Evolutionary conservation across 2,797 vertebrate species (phyloP), one percentile per base, ranked within the genome.

Genomic region (Staurois parvus): DNA sequence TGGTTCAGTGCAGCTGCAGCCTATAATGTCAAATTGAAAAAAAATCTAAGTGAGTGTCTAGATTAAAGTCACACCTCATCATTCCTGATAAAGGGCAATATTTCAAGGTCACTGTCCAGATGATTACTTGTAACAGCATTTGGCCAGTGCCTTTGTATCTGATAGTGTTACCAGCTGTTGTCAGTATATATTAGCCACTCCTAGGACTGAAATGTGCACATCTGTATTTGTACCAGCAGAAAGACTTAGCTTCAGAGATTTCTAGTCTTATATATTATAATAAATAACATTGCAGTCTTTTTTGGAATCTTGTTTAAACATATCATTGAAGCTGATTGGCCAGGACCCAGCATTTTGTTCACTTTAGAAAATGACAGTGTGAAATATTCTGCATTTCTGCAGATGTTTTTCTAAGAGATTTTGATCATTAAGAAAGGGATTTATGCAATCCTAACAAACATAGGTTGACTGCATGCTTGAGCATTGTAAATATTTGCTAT

Each of bases 1-100:
- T 78, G 37, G 30, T 70, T 88, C 90, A 87, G 82, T 87, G 88
- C 87, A 91, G 88, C 79, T 90, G 90, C 84, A 88, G 64, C 73
- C 77, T 84, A 66, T n/a, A 81, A 7, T 72, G 81, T 88, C 84
- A 90, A 90, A 91, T 89, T 88, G 84, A 89, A 89, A 88, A 89
- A 88, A 90, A 89, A 79, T 81, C 56, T 80, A 56, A 90, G 81
- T 87, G 86, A 93, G 89, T 88, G 88, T 81, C 83, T 86, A 92
- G 88, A 89, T 88, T 90, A 89, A 92, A 90, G 91, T 93, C 90
- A 91, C 81, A 91, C 86, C 84, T 91, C 88, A 88, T 88, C 90
- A 90, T 70, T 90, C 84, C 79, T 90, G 88, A 88, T 87, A 90
- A 91, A 89, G 84, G 81, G 17, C 59, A 89, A 88, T 91, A 91